Percentiles rank a stretch among this genome's conserved stretches.
Conservation (phyloP, 2,797 vertebrate genomes). For the Poeciliopsis gracilis region DNA sequence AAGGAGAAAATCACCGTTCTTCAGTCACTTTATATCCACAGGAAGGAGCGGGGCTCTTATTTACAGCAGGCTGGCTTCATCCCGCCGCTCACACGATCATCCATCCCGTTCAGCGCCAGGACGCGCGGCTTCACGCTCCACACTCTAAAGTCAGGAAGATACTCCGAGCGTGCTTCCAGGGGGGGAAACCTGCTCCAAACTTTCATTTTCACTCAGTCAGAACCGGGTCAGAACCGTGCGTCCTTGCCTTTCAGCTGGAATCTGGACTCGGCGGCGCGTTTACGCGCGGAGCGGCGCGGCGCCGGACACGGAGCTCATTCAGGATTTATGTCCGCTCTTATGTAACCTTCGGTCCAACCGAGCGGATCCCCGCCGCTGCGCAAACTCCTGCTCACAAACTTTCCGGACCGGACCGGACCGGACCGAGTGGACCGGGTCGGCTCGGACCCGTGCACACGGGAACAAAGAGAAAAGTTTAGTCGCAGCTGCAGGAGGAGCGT, state of each 20-base stretch:
- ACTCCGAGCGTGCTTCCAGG: conserved; percentile 26
- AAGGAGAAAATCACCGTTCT: not conserved
- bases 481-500: conserved; percentile 47
- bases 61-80: not conserved
- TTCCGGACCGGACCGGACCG: conserved; percentile 11
- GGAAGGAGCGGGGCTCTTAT: not conserved
- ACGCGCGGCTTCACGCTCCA: conserved; percentile 11
- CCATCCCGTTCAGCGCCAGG: conserved; percentile 3
- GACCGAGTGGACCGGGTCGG: not conserved
- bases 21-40: conserved; percentile 5
- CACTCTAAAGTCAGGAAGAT: not conserved
- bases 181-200: conserved; percentile 16
- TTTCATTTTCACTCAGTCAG: conserved; percentile 45
- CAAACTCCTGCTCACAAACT: conserved; percentile 29
- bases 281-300: conserved; percentile 14
- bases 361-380: conserved; percentile 5
- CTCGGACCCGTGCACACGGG: conserved; percentile 1
- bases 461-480: conserved; percentile 49
- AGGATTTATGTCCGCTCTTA: conserved; percentile 17
- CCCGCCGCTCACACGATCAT: conserved; percentile 12
- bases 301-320: not conserved
- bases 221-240: conserved; percentile 19
- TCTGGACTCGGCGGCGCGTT: conserved; percentile 9
- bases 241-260: conserved; percentile 21
- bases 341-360: conserved; percentile 7